phyloP scores from a whole-genome alignment of 2,888 invertebrate genomes.

The Nomada ferruginata region DNA sequence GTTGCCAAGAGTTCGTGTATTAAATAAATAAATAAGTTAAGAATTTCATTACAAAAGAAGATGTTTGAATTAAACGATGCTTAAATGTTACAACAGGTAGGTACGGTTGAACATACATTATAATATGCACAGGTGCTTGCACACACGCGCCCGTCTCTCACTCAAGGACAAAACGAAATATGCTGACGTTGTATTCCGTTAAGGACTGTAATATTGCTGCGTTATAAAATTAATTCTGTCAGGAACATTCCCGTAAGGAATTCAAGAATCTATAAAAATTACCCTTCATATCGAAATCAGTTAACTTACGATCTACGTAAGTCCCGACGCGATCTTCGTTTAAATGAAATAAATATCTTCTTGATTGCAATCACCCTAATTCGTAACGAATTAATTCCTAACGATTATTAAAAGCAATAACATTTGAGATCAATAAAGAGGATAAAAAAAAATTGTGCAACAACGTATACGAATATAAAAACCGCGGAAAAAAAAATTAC shows the following conservation, averaged over 20 bases:
- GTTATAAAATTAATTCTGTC: slow-evolving; percentile 53
- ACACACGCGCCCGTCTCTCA: neutral
- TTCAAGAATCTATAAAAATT: slow-evolving; percentile 38
- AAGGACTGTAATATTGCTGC: slow-evolving; percentile 21
- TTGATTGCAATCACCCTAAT: neutral
- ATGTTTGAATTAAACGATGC: slow-evolving; percentile 40
- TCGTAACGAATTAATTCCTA: slow-evolving; percentile 8
- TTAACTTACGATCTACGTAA: slow-evolving; percentile 64
- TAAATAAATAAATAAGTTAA: slow-evolving; percentile 68
- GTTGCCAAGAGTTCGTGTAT: slow-evolving; percentile 19
- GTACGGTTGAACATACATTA: slow-evolving; percentile 21
- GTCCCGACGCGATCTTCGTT: slow-evolving; percentile 32
- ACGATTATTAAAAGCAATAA: slow-evolving; percentile 26
- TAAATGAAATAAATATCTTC: slow-evolving; percentile 52
- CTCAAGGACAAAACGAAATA: slow-evolving; percentile 20
- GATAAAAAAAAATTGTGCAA: slow-evolving; percentile 59
- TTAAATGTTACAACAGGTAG: slow-evolving; percentile 30
- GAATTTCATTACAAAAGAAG: slow-evolving; percentile 15
- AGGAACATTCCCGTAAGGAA: slow-evolving; percentile 56
- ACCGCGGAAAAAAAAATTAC: slow-evolving; percentile 35
- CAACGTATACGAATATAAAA: slow-evolving; percentile 15
- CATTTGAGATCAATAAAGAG: slow-evolving; percentile 58
- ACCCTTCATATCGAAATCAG: slow-evolving; percentile 43
- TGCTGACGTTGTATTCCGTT: slow-evolving; percentile 15
- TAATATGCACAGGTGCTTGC: neutral